These are phyloP conservation scores for Argentina silus DNA, from an alignment of 2,797 vertebrate genomes.

Conservation along the genomic window DNA sequence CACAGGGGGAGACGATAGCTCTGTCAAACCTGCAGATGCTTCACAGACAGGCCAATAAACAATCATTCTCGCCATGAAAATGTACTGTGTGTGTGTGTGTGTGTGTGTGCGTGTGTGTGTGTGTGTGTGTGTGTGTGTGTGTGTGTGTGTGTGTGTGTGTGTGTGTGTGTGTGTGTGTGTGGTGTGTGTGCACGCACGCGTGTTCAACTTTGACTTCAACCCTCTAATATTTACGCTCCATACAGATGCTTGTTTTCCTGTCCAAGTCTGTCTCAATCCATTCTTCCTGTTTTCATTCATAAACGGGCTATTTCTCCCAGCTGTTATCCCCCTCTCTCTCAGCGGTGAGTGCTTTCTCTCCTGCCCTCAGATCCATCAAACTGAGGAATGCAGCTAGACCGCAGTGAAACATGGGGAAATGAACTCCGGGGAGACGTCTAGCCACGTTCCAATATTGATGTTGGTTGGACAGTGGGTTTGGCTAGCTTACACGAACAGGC, in stretches of 20 bases:
- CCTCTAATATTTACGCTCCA: slow-evolving; percentile 54
- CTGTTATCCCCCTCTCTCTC: slow-evolving; percentile 52
- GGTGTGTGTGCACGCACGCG: background rate
- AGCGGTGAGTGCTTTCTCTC: background rate
- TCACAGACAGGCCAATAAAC: slow-evolving; percentile 16
- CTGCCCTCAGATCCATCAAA: slow-evolving; percentile 38
- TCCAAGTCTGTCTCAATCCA: slow-evolving; percentile 57
- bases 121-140: slow-evolving; percentile 6
- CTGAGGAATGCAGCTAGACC: slow-evolving; percentile 4
- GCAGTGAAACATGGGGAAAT: slow-evolving; percentile 10
- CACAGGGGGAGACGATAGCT: background rate
- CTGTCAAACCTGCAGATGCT: slow-evolving; percentile 10
- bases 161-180: slow-evolving; percentile 19
- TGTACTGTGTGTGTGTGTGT: slow-evolving; percentile 10
- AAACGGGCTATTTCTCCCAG: slow-evolving; percentile 55
- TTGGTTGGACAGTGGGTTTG: slow-evolving; percentile 8
- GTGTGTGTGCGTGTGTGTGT: slow-evolving; percentile 32
- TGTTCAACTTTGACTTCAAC: slow-evolving; percentile 35
- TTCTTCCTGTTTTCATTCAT: slow-evolving; percentile 74
- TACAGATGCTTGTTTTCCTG: slow-evolving; percentile 63
- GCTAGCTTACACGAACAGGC: background rate
- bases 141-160: slow-evolving; percentile 30
- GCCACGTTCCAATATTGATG: background rate
- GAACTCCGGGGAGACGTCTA: slow-evolving; percentile 11
- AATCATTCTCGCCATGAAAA: slow-evolving; percentile 16